Percentiles rank a stretch among this genome's conserved stretches.
Conservation (phyloP, 2,113 vertebrate genomes). For the Steatornis caripensis region DNA sequence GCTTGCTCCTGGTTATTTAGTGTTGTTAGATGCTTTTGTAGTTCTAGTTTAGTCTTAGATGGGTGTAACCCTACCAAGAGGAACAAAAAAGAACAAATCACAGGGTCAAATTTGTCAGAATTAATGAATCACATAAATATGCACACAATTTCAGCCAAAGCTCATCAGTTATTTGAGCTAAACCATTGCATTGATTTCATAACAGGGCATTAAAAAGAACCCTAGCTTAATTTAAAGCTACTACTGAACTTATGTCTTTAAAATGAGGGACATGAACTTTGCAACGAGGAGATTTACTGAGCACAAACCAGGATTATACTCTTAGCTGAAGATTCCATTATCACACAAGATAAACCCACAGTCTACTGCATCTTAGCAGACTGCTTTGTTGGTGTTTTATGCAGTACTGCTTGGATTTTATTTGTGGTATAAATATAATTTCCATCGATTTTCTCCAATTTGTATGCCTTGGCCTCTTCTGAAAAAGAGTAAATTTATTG, state of each 20-base stretch:
- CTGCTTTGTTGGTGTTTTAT: neutral
- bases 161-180: neutral
- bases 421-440: neutral
- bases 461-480: neutral
- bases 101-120: neutral
- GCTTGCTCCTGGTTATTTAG: conserved; percentile 90
- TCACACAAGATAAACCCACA: neutral
- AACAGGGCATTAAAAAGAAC: neutral
- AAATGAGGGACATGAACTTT: conserved; percentile 1
- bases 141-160: neutral
- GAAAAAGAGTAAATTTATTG: neutral
- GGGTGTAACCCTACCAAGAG: conserved; percentile 81
- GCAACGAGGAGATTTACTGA: conserved; percentile 10
- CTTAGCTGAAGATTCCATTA: conserved; percentile 32
- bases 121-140: neutral
- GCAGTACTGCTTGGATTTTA: neutral
- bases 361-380: neutral
- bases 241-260: neutral
- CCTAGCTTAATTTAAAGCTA: neutral
- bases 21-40: conserved; percentile 91
- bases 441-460: neutral
- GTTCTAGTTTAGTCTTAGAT: conserved; percentile 91
- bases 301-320: conserved; percentile 32
- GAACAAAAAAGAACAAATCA: neutral
- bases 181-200: neutral